Conservation (phyloP, 2,797 vertebrate genomes). For the Channallabes apus region DNA sequence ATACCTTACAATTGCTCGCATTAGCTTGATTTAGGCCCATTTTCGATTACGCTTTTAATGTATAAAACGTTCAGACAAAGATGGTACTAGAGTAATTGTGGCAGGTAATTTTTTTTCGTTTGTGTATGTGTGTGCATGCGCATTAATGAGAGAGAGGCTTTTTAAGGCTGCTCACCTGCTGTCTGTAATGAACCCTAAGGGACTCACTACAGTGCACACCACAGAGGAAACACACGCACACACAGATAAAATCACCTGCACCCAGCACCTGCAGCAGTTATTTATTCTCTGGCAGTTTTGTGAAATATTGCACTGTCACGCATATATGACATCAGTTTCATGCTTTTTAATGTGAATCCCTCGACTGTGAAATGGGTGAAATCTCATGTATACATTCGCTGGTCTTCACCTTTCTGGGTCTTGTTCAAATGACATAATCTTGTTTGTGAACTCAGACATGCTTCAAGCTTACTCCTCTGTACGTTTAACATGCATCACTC, state of each 20-base stretch:
- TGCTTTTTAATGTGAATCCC: conserved; percentile 35
- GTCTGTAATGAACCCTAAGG: conserved; percentile 57
- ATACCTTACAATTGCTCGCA: conserved; percentile 53
- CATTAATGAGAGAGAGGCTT: conserved; percentile 50
- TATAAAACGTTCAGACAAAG: conserved; percentile 45
- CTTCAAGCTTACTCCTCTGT: conserved; percentile 11
- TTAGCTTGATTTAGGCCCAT: conserved; percentile 31
- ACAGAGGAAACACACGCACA: conserved; percentile 17
- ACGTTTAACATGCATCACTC: conserved; percentile 35
- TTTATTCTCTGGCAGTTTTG: conserved; percentile 36
- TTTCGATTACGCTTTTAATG: conserved; percentile 48
- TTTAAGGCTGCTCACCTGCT: conserved; percentile 55
- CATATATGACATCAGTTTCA: conserved; percentile 31
- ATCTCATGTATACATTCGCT: conserved; percentile 38
- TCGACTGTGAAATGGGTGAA: conserved; percentile 42
- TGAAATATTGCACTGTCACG: conserved; percentile 42
- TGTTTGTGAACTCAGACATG: conserved; percentile 8
- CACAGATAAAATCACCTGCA: conserved; percentile 54
- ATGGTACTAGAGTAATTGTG: conserved; percentile 49
- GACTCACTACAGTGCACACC: conserved; percentile 37
- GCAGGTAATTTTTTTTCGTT: conserved; percentile 40
- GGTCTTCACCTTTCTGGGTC: not conserved
- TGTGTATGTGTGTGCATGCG: conserved; percentile 23
- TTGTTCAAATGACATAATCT: conserved; percentile 23
- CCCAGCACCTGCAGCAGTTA: conserved; percentile 43